A percentile compares a stretch with the other conserved stretches of the same genome.
phyloP scores from a whole-genome alignment of 2,113 vertebrate genomes.

The Archocentrus centrarchus region DNA sequence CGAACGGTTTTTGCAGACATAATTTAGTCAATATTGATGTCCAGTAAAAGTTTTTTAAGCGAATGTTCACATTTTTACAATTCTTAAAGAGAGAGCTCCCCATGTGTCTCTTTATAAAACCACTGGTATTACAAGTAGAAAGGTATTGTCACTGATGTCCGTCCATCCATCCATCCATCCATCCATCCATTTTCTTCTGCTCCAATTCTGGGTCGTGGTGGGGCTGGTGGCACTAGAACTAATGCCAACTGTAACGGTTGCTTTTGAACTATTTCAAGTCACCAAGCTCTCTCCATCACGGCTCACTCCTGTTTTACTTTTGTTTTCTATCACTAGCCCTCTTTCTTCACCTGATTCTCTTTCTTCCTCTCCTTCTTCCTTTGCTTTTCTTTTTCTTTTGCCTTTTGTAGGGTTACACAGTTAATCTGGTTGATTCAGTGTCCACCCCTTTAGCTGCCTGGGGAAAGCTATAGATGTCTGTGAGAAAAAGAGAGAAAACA shows the following conservation, averaged over 20 bases:
- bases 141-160: background rate
- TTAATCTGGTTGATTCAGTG: background rate
- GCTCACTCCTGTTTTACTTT: background rate
- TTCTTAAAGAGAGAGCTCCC: background rate
- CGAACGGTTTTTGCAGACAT: background rate
- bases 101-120: background rate
- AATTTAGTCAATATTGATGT: slow-evolving; percentile 6
- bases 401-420: background rate
- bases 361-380: background rate
- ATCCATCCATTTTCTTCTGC: background rate
- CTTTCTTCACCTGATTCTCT: background rate
- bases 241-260: background rate
- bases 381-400: background rate
- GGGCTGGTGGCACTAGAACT: background rate
- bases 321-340: background rate
- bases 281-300: background rate
- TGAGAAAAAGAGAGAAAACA: background rate
- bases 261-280: background rate
- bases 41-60: background rate
- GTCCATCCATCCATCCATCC: no score
- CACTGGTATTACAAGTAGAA: background rate
- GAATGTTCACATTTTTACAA: background rate
- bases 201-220: background rate
- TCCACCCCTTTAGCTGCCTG: background rate
- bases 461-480: background rate